Conservation (phyloP, 2,113 vertebrate genomes). For the Pseudopodoces humilis region DNA sequence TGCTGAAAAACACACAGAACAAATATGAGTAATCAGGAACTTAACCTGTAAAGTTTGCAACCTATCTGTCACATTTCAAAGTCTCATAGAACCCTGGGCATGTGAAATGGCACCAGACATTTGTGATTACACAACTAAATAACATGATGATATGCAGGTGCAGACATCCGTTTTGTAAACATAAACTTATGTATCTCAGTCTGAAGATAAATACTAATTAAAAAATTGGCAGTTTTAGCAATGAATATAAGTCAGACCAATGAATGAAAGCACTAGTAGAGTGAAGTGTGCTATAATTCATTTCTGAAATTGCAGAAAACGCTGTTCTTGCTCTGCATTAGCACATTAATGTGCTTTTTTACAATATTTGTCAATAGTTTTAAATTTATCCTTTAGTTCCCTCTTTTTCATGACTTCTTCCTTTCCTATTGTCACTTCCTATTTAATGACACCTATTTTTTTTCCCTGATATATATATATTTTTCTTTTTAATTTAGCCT, state of each 20-base stretch:
- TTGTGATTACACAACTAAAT: background rate
- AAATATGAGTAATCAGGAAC: background rate
- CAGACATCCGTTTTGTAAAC: background rate
- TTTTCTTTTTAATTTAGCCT: background rate
- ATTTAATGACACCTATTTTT: background rate
- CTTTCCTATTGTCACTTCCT: background rate
- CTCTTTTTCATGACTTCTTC: background rate
- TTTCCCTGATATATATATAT: rapidly evolving
- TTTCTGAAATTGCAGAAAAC: background rate
- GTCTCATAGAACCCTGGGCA: background rate
- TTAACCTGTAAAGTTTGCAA: background rate
- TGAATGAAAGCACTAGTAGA: background rate
- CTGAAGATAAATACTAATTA: background rate
- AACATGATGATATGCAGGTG: background rate
- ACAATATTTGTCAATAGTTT: background rate
- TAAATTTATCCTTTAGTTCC: background rate
- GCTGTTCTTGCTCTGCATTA: background rate
- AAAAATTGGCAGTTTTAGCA: background rate
- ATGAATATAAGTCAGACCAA: background rate
- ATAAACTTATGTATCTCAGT: background rate
- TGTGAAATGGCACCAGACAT: background rate
- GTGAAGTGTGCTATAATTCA: background rate
- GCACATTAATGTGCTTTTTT: background rate
- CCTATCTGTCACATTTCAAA: background rate
- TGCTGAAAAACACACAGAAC: background rate